Evolutionary conservation across 2,888 invertebrate genomes (phyloP), one percentile per base, ranked within the genome.

Genomic region (Euzetes globulus): DNA sequence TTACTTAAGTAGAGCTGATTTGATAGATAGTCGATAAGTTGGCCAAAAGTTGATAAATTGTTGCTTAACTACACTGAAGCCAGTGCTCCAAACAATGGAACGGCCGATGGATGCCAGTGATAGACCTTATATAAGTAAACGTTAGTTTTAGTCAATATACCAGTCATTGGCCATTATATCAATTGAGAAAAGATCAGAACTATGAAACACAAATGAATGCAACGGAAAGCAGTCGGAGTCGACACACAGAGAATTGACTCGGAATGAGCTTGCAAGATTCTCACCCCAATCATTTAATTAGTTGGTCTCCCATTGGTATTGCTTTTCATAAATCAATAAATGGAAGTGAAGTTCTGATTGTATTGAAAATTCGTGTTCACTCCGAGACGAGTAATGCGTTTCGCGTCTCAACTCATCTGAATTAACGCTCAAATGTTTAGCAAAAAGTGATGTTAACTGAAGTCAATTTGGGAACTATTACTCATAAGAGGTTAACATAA

Each of bases 321-420:
- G 50, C 50, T 50, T 50, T 60, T 60, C 29, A 60, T 60, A 60
- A 60, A 60, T 60, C 60, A 60, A 60, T 60, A 60, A 27, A 25
- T 27, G n/a, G 50, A 19, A 50, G 50, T 50, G n/a, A 19, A 50
- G n/a, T 50, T n/a, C 5, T 6, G 4, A 60, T 27, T 60, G 17
- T 60, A 60, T 60, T 60, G 60, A 25, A 60, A 60, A 27, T 60
- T 60, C 60, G 19, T 60, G 60, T 60, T 7, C 11, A 25, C 29
- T 60, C 17, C 3, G 25, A 60, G 29, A 25, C 4, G 19, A 60
- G 15, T 1, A 27, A 27, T 60, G 27, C 15, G 15, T 29, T 60
- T 60, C 6, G 52, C 6, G 52, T 52, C n/a, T 41, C 41, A 41
- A 41, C 50, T 50, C 19, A 50, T n/a, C 19, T 19, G 50, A 50